Conservation (phyloP, 2,797 vertebrate species). For the Gadopsis marmoratus region DNA sequence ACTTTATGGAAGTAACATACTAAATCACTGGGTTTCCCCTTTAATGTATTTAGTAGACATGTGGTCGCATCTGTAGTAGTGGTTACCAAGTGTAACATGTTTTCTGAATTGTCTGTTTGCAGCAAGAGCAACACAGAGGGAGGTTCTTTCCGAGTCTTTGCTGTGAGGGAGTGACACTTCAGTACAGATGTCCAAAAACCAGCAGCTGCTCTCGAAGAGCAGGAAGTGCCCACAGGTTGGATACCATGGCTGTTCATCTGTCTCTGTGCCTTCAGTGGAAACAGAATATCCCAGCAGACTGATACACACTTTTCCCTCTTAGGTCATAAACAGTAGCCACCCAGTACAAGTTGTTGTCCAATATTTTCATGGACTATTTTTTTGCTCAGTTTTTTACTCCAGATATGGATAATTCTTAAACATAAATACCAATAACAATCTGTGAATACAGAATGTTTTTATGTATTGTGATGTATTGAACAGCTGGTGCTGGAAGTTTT, state of each 20-base stretch:
- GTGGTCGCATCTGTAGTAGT: background rate
- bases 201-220: slow-evolving; percentile 59
- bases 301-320: slow-evolving; percentile 25
- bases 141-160: slow-evolving; percentile 84
- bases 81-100: background rate
- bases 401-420: slow-evolving; percentile 61
- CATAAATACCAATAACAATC: slow-evolving; percentile 54
- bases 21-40: background rate
- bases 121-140: slow-evolving; percentile 84
- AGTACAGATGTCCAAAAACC: slow-evolving; percentile 28
- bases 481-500: slow-evolving; percentile 83
- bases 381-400: slow-evolving; percentile 52
- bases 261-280: slow-evolving; percentile 46
- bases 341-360: slow-evolving; percentile 38
- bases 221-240: slow-evolving; percentile 64
- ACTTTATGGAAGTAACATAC: background rate
- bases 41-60: background rate
- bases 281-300: slow-evolving; percentile 39
- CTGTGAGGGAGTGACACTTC: slow-evolving; percentile 80
- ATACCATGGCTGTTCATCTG: slow-evolving; percentile 53
- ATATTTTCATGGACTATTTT: slow-evolving; percentile 40
- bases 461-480: slow-evolving; percentile 71
- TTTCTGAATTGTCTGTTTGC: slow-evolving; percentile 59
- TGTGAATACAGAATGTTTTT: slow-evolving; percentile 73
- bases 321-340: slow-evolving; percentile 51